Conservation (phyloP, 2,797 vertebrate genomes). For the Lepidocolaptes lacrymiger region DNA sequence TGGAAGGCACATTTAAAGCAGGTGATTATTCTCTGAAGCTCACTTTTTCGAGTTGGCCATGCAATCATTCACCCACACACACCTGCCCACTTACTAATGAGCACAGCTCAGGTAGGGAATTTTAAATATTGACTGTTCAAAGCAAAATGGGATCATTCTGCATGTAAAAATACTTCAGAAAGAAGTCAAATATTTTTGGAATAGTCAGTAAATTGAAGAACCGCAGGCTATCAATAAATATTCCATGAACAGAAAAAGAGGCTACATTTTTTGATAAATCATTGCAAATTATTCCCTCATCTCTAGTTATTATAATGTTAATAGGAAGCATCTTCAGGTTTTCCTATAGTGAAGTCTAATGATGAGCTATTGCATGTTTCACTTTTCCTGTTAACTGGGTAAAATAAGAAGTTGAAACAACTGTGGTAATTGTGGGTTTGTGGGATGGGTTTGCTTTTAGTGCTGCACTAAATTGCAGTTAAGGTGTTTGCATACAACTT, state of each 20-base stretch:
- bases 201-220: conserved; percentile 48
- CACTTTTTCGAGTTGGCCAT: conserved; percentile 10
- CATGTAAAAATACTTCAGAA: conserved; percentile 30
- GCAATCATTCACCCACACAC: neutral
- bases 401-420: conserved; percentile 30
- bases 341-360: conserved; percentile 45
- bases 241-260: conserved; percentile 60
- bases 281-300: conserved; percentile 66
- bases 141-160: conserved; percentile 44
- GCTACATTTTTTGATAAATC: conserved; percentile 66
- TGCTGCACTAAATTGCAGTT: neutral
- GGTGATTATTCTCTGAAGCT: neutral
- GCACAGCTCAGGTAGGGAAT: conserved; percentile 36
- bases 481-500: neutral
- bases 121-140: conserved; percentile 46
- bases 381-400: conserved; percentile 22
- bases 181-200: conserved; percentile 43
- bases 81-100: conserved; percentile 48
- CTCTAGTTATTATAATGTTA: conserved; percentile 58
- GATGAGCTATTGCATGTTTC: conserved; percentile 43
- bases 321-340: conserved; percentile 53
- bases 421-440: conserved; percentile 1
- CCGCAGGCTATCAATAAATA: conserved; percentile 53
- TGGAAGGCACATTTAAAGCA: neutral
- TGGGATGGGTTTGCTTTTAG: conserved; percentile 1